Conservation (phyloP, 1,140 invertebrate genomes). For the Nomia melanderi region DNA sequence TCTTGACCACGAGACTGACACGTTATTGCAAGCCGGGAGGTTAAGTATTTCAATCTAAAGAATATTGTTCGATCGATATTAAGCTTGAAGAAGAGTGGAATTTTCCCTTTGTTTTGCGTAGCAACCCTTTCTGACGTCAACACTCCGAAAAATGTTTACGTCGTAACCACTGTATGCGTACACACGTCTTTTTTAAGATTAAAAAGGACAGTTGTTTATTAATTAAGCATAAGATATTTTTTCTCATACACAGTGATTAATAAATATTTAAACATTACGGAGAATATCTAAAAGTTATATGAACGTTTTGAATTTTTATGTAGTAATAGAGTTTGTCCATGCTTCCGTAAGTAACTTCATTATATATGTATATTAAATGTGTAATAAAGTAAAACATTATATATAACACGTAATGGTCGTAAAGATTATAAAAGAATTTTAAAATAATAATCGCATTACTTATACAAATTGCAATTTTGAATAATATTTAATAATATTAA, state of each 20-base stretch:
- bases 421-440: neutral
- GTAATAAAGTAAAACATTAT: neutral
- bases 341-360: neutral
- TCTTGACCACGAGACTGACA: too few species aligned
- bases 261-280: neutral
- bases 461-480: too few species aligned
- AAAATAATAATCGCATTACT: too few species aligned
- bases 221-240: too few species aligned
- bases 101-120: neutral
- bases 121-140: conserved; percentile 1
- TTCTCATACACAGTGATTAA: neutral
- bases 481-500: too few species aligned
- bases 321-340: neutral
- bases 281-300: neutral
- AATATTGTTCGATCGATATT: neutral
- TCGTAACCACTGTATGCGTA: neutral
- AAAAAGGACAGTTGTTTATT: too few species aligned
- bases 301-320: neutral
- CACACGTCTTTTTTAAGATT: neutral
- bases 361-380: neutral
- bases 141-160: neutral
- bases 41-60: too few species aligned
- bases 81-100: neutral
- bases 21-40: too few species aligned
- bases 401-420: neutral